Evolutionary conservation across 2,797 vertebrate species (phyloP), one percentile per base, ranked within the genome.

Genomic region (Tiaroga cobitis): DNA sequence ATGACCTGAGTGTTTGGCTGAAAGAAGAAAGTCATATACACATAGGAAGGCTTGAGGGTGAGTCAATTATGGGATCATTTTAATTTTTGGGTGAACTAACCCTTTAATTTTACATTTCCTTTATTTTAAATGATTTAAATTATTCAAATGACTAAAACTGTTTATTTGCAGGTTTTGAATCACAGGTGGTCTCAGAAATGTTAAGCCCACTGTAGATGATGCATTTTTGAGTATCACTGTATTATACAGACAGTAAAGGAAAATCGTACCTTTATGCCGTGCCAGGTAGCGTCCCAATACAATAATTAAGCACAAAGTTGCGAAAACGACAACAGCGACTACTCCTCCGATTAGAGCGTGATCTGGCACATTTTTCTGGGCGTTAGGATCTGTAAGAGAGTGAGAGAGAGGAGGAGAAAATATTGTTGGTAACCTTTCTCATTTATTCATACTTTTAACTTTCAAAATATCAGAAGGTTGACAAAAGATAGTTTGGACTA

Each of bases 241-340:
- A 11, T 37, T 68, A 24, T 15, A 75, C 11, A 59, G 34, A 39
- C 19, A 61, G 29, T 13, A 19, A 26, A 34, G 15, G 29, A 37
- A 49, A 85, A 78, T 77, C 95, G 81, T 93, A 99, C 98, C 98
- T 99, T 99, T 99, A 99, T 99, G 98, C 94, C 98, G 97, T 94
- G 98, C 98, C 95, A 99, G 95, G 92, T 99, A 99, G 91, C 98
- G 97, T 89, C 98, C 98, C 90, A 99, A 96, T 82, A 99, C 97
- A 91, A 99, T 99, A 94, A 99, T 99, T 95, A 99, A 97, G 95
- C 98, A 99, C 92, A 99, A 92, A 0, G 98, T 99, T 92, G 99
- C 97, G 89, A 99, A 99, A 90, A 99, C 98, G 91, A 99, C 98
- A 65, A 99, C 98, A 43, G 98, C 98, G 93, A 99, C 98, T 89